Conservation (phyloP, 2,797 vertebrate genomes). For the Microcaecilia unicolor region DNA sequence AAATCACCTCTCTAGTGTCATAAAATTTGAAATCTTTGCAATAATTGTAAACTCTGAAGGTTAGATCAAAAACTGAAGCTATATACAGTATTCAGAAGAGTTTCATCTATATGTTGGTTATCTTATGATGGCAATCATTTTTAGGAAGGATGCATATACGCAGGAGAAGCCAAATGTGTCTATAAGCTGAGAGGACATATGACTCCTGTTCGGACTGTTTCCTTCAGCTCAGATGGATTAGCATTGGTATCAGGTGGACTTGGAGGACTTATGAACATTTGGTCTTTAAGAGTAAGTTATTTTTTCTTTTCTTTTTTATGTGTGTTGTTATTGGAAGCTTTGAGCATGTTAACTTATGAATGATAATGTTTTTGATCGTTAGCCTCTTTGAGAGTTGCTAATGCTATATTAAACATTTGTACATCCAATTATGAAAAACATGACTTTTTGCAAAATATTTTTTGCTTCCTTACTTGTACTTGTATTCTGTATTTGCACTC, state of each 20-base stretch:
- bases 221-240: conserved; percentile 86
- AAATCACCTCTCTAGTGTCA: no score
- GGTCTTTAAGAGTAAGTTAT: conserved; percentile 85
- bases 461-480: no score
- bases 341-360: background rate
- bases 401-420: no score
- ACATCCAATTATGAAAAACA: no score
- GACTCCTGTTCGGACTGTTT: conserved; percentile 80
- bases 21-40: background rate
- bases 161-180: conserved; percentile 59
- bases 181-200: conserved; percentile 89
- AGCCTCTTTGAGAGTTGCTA: no score
- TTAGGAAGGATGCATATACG: conserved; percentile 50
- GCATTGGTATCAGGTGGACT: conserved; percentile 84
- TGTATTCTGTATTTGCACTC: no score
- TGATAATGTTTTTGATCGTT: background rate
- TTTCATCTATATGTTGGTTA: conserved; percentile 9
- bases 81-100: no score
- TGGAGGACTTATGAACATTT: conserved; percentile 93
- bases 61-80: no score
- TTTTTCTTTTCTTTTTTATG: no score
- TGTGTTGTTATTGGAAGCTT: no score
- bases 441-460: no score
- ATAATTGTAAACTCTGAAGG: background rate
- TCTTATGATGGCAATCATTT: conserved; percentile 18